A percentile compares a stretch with the other conserved stretches of the same genome.
These are phyloP conservation scores for Pao palembangensis DNA, from an alignment of 2,113 vertebrate species.

Conservation along the genomic window DNA sequence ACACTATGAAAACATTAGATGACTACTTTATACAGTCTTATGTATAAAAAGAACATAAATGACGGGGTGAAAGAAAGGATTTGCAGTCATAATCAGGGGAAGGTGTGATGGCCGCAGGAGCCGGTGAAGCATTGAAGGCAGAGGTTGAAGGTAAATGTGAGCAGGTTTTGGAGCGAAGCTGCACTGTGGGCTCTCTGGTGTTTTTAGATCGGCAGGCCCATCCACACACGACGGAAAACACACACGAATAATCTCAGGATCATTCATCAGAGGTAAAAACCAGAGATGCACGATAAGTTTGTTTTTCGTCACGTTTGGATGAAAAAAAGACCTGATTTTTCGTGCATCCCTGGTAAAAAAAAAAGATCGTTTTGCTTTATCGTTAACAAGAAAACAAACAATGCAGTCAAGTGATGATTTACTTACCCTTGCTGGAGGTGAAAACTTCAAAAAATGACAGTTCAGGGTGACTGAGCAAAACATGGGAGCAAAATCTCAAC, in stretches of 20 bases:
- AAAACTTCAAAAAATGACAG: slow-evolving; percentile 10
- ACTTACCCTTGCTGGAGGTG: slow-evolving; percentile 29
- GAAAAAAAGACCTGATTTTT: neutral
- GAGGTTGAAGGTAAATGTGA: slow-evolving; percentile 28
- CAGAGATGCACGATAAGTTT: neutral
- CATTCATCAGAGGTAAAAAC: no score
- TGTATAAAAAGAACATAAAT: slow-evolving; percentile 72
- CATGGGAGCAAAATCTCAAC: slow-evolving; percentile 7
- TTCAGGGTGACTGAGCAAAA: neutral
- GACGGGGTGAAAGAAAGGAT: slow-evolving; percentile 44
- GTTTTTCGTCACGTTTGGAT: neutral
- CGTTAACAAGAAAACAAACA: slow-evolving; percentile 7
- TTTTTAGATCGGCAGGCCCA: no score
- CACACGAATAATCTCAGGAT: no score
- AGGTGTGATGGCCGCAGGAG: slow-evolving; percentile 37
- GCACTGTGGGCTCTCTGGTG: no score
- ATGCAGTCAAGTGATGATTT: slow-evolving; percentile 12
- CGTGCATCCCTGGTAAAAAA: neutral
- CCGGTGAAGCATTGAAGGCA: slow-evolving; percentile 37
- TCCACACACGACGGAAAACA: neutral
- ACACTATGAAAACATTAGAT: slow-evolving; percentile 81
- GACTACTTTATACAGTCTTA: slow-evolving; percentile 77
- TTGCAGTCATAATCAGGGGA: slow-evolving; percentile 51
- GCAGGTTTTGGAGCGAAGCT: slow-evolving; percentile 4
- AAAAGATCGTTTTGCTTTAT: neutral